A percentile compares a stretch with the other conserved stretches of the same genome.
Conservation (phyloP, 2,797 vertebrate genomes). For the Chelmon rostratus region DNA sequence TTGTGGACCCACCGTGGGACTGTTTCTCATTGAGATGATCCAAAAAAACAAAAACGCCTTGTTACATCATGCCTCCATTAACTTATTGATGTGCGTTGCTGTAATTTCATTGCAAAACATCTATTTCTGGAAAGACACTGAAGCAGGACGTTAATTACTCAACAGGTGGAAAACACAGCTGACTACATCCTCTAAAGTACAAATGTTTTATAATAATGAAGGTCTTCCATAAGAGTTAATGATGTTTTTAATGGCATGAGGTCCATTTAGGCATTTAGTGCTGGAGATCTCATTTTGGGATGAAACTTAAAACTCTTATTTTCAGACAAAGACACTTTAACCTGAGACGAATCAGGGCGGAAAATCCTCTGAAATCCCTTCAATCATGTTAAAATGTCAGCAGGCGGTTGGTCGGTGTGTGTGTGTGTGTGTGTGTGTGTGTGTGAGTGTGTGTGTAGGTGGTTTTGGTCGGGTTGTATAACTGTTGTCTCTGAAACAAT, state of each 20-base stretch:
- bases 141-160: constrained; percentile 40
- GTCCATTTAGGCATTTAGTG: constrained; percentile 33
- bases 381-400: constrained; percentile 65
- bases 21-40: neutral
- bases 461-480: constrained; percentile 18
- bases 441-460: constrained; percentile 8
- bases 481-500: constrained; percentile 37
- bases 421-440: constrained; percentile 19
- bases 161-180: constrained; percentile 36
- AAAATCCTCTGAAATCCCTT: constrained; percentile 75
- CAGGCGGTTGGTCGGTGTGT: neutral
- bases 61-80: constrained; percentile 63
- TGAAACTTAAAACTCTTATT: constrained; percentile 45
- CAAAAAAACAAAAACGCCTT: neutral
- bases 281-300: constrained; percentile 21
- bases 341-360: constrained; percentile 46
- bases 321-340: constrained; percentile 47
- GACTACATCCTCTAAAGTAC: neutral
- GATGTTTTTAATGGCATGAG: neutral
- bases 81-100: constrained; percentile 48
- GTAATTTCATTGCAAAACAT: constrained; percentile 31
- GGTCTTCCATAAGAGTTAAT: neutral
- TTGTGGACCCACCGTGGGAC: neutral
- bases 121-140: constrained; percentile 22
- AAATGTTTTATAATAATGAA: constrained; percentile 1